Base-by-base conservation (phyloP, 1,140 invertebrate genomes). In the Matsumurasca onukii region DNA sequence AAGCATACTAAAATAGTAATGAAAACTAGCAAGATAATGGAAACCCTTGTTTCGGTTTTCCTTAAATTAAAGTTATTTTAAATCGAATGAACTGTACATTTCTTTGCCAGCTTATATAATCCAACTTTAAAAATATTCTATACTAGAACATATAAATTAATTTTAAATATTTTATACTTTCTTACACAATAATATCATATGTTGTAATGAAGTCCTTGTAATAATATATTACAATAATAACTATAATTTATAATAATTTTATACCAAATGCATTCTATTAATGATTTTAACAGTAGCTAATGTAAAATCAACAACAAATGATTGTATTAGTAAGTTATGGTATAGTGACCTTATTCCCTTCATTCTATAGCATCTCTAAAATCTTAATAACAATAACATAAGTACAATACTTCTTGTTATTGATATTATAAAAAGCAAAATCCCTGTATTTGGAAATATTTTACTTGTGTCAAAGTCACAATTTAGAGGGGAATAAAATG, bases 241-340 rank as follows among this genome's bases (percentile, higher is more conserved):
- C 55, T 59, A 59, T 59, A 59, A 59, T 59, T 59, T 27, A 59
- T 45, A 48, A 65, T 65, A 65, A 27, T 63, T n/a, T 65, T 31
- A 45, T 45, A 45, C 62, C 62, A 45, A 65, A 65, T 45, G 17
- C n/a, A n/a, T 48, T 17, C 34, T 45, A 65, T 65, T 17, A 48
- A 24, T 65, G 17, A 45, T 65, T 45, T 65, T 27, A 65, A 65
- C 62, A 65, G n/a, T 27, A 34, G 30, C 61, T 45, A 45, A 45
- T 65, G 31, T 65, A 48, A 65, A 65, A 65, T 48, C 62, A 65
- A 65, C 62, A 65, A 65, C 62, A 65, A 65, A 65, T 65, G 24
- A 65, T 45, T 65, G 61, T 65, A 65, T 65, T 45, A 22, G n/a
- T 63, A 24, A 25, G 22, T 63, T 31, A 31, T 31, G n/a, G 49